Evolutionary conservation across 2,888 invertebrate genomes (phyloP).

Genomic region (Lucinisca nassula): DNA sequence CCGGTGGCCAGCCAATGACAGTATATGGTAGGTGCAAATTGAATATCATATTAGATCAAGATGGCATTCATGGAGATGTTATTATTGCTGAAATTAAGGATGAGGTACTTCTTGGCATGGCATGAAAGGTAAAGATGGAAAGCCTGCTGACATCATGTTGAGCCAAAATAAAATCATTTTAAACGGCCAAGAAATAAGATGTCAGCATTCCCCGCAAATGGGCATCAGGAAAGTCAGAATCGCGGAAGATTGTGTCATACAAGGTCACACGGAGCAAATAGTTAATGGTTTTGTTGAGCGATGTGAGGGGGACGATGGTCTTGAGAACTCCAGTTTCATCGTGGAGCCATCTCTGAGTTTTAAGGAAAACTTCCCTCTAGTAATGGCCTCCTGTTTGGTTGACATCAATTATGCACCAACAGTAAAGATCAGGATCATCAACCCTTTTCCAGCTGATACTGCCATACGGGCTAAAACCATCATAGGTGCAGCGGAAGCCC

Average conservation of each 20-base stretch:
- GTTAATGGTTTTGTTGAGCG: conserved; percentile 55
- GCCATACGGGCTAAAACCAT: conserved; percentile 40
- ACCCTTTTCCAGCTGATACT: conserved; percentile 42
- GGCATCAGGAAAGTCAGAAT: background rate
- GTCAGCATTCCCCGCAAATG: background rate
- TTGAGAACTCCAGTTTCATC: background rate
- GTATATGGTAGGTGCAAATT: conserved; percentile 21
- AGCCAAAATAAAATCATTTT: conserved; percentile 29
- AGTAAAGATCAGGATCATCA: conserved; percentile 32
- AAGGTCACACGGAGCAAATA: conserved; percentile 41
- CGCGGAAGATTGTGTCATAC: conserved; percentile 37
- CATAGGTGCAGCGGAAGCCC: conserved; percentile 51
- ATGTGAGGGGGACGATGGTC: conserved; percentile 23
- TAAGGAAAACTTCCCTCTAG: conserved; percentile 42
- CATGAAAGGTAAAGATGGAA: conserved; percentile 23
- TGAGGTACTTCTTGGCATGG: conserved; percentile 40
- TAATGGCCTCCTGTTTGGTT: conserved; percentile 51
- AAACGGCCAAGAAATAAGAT: conserved; percentile 28
- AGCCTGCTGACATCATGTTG: conserved; percentile 33
- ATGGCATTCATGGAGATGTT: conserved; percentile 4
- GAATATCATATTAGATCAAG: background rate
- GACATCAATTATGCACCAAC: conserved; percentile 42
- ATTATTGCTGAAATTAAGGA: conserved; percentile 37
- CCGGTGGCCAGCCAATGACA: conserved; percentile 19
- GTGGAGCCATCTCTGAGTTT: conserved; percentile 49